Evolutionary conservation across 1,140 invertebrate species (phyloP).

Genomic region (Uloborus diversus): DNA sequence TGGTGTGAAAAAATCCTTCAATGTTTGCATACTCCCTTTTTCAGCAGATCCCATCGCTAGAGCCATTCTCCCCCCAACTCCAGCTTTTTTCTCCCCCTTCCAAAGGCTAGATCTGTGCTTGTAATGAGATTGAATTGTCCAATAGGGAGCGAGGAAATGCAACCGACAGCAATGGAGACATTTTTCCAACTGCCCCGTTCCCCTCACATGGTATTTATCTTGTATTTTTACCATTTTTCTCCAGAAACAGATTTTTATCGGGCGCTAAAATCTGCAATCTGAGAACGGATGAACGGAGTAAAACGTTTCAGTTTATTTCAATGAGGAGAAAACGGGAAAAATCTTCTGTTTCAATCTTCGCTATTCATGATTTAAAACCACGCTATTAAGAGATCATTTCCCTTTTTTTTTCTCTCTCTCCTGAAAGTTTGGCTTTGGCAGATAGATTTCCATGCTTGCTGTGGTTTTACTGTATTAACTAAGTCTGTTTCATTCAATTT

Average conservation of each 20-base stretch:
- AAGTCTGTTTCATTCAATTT: too few relatives aligned
- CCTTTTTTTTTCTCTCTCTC: too few relatives aligned
- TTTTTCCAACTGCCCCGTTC: conserved; percentile 16
- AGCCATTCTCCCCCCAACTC: neutral
- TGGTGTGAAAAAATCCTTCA: conserved; percentile 7
- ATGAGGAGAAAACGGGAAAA: neutral
- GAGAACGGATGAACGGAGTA: conserved; percentile 6
- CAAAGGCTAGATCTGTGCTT: conserved; percentile 25
- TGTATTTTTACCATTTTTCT: neutral
- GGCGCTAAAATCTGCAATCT: conserved; percentile 34
- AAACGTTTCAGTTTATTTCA: conserved; percentile 6
- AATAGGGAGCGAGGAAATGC: conserved; percentile 36
- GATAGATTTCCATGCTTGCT: too few relatives aligned
- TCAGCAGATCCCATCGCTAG: too few relatives aligned
- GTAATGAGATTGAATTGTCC: conserved; percentile 55
- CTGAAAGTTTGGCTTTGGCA: too few relatives aligned
- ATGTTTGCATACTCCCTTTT: conserved; percentile 50
- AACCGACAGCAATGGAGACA: conserved; percentile 44
- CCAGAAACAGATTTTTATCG: conserved; percentile 21
- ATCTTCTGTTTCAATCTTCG: neutral
- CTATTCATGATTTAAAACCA: too few relatives aligned
- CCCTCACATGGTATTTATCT: neutral
- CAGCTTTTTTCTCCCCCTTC: conserved; percentile 7
- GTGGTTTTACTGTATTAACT: too few relatives aligned
- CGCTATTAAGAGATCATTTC: too few relatives aligned